Percentiles rank a stretch among this genome's conserved stretches.
Conservation (phyloP, 2,113 vertebrate species). For the Phyllopteryx taeniolatus region DNA sequence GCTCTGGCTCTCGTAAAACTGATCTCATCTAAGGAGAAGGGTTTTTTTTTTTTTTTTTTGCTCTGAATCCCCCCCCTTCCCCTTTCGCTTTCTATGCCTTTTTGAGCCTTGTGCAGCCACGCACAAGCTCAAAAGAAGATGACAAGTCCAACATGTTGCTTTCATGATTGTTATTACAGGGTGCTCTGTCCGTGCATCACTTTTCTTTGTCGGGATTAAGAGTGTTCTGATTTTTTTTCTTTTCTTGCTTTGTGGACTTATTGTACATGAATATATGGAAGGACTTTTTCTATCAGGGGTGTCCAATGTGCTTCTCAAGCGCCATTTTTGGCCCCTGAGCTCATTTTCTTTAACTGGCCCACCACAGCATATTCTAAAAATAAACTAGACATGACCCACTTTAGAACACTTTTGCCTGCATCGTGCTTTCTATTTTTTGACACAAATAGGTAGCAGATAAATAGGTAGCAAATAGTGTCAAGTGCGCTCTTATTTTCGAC, state of each 20-base stretch:
- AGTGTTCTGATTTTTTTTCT: slow-evolving; percentile 37
- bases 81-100: slow-evolving; percentile 69
- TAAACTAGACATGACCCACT: no score
- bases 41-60: not conserved
- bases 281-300: not conserved
- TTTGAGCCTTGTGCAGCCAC: slow-evolving; percentile 72
- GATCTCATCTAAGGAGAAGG: slow-evolving; percentile 59
- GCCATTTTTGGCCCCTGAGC: not conserved
- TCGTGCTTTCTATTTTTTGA: no score
- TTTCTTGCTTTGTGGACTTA: slow-evolving; percentile 14
- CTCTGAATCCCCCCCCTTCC: slow-evolving; percentile 34
- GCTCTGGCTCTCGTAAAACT: slow-evolving; percentile 87
- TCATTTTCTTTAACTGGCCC: not conserved
- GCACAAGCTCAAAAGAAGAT: slow-evolving; percentile 56
- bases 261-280: slow-evolving; percentile 32
- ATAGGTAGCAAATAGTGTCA: no score
- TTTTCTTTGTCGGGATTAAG: slow-evolving; percentile 44
- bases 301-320: not conserved
- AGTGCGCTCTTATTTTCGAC: no score
- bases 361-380: not conserved
- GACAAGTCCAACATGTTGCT: slow-evolving; percentile 61
- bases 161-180: slow-evolving; percentile 64
- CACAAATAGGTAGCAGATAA: no score
- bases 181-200: slow-evolving; percentile 68
- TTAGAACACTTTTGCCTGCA: no score